Evolutionary conservation across 1,140 invertebrate genomes (phyloP).

Genomic region (Magallana angulata): DNA sequence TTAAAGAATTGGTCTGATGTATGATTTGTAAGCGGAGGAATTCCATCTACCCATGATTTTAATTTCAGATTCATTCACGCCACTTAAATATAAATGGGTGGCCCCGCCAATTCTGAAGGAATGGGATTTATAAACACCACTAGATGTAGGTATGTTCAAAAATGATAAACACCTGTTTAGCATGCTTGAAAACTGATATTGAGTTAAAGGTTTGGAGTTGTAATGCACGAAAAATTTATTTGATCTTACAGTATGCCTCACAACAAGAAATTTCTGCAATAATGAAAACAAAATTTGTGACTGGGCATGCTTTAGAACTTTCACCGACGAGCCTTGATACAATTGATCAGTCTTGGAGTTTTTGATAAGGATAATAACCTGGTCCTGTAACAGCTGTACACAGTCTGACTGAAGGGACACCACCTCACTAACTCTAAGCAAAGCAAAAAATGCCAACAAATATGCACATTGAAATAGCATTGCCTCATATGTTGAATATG

Average conservation of each 20-base stretch:
- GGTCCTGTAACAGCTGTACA: background rate
- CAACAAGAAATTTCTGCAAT: background rate
- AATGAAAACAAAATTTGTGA: background rate
- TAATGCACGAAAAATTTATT: background rate
- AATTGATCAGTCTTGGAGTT: background rate
- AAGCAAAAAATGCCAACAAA: background rate
- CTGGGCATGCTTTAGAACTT: slow-evolving; percentile 3
- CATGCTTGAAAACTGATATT: background rate
- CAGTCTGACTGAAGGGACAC: background rate
- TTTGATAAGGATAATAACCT: background rate
- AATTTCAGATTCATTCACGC: background rate
- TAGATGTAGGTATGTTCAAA: background rate
- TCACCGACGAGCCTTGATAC: background rate
- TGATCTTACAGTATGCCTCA: no score
- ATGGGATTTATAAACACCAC: slow-evolving; percentile 36
- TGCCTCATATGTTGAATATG: background rate
- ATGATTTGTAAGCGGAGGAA: slow-evolving; percentile 35
- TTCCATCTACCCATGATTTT: slow-evolving; percentile 31
- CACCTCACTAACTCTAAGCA: background rate
- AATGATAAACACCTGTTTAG: slow-evolving; percentile 7
- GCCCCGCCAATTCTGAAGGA: slow-evolving; percentile 46
- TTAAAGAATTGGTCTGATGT: slow-evolving; percentile 31
- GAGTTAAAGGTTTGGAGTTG: background rate
- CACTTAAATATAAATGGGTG: background rate
- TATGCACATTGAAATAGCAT: background rate